phyloP scores from a whole-genome alignment of 2,797 vertebrate species.

The Malacoraja senta region DNA sequence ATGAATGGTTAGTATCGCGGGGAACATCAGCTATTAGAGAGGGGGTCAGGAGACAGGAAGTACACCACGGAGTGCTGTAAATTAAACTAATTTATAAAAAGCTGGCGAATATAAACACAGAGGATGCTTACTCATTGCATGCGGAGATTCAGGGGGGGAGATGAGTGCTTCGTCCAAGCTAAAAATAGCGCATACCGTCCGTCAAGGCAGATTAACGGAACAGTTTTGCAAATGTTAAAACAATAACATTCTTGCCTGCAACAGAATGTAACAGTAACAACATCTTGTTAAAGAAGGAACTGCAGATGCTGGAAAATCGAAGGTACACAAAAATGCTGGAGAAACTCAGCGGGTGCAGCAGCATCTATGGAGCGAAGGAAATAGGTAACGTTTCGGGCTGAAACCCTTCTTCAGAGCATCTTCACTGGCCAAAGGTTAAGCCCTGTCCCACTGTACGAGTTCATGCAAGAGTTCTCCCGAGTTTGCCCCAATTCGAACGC shows the following conservation, averaged over 20 bases:
- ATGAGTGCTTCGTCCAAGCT: background rate
- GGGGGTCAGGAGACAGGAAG: constrained; percentile 63
- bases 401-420: no score
- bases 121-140: constrained; percentile 27
- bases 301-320: no score
- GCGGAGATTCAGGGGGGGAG: background rate
- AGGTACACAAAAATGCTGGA: no score
- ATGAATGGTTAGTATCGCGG: constrained; percentile 16
- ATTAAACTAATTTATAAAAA: constrained; percentile 86
- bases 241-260: background rate
- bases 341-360: no score
- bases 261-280: background rate
- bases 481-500: no score
- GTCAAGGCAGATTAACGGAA: background rate
- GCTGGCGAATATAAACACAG: constrained; percentile 30
- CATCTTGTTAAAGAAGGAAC: no score
- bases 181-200: background rate
- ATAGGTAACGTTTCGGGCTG: no score
- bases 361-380: no score
- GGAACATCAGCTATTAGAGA: constrained; percentile 49
- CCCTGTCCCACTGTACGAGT: no score
- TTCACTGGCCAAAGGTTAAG: no score
- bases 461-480: no score
- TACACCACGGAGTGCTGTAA: constrained; percentile 61
- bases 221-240: background rate